Conservation (phyloP, 2,113 vertebrate genomes). For the Gorsachius goisagi region DNA sequence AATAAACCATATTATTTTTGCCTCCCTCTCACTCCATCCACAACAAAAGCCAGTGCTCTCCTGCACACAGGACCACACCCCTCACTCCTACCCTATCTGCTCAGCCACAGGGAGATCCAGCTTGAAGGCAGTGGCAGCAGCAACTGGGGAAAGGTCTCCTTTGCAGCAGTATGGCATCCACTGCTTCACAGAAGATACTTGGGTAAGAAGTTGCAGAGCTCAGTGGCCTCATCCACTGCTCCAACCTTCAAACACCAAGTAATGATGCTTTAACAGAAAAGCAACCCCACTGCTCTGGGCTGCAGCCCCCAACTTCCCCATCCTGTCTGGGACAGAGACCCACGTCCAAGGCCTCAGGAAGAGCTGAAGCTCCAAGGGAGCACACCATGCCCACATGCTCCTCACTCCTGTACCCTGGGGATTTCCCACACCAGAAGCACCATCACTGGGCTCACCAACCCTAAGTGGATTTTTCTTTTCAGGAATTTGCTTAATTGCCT, state of each 20-base stretch:
- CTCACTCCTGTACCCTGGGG: background rate
- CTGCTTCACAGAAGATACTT: background rate
- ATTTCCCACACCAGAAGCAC: background rate
- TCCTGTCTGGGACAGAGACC: background rate
- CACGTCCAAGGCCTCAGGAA: background rate
- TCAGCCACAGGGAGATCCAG: background rate
- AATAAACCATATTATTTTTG: too few relatives aligned
- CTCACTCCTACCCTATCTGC: background rate
- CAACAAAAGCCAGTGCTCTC: background rate
- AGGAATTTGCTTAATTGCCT: background rate
- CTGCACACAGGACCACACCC: background rate
- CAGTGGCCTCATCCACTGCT: background rate
- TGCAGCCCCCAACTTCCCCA: background rate
- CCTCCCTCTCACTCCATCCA: too few relatives aligned
- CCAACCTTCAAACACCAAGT: background rate
- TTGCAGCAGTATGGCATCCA: background rate
- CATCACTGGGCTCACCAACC: background rate
- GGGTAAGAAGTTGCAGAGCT: background rate
- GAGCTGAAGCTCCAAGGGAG: background rate
- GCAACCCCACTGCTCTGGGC: too few relatives aligned
- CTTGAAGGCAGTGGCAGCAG: background rate
- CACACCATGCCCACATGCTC: background rate
- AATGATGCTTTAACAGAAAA: background rate
- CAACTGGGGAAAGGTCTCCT: background rate
- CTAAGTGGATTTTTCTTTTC: background rate